Evolutionary conservation across 1,140 invertebrate species (phyloP), one percentile per base, ranked within the genome.

Genomic region (Saccostrea cuccullata): DNA sequence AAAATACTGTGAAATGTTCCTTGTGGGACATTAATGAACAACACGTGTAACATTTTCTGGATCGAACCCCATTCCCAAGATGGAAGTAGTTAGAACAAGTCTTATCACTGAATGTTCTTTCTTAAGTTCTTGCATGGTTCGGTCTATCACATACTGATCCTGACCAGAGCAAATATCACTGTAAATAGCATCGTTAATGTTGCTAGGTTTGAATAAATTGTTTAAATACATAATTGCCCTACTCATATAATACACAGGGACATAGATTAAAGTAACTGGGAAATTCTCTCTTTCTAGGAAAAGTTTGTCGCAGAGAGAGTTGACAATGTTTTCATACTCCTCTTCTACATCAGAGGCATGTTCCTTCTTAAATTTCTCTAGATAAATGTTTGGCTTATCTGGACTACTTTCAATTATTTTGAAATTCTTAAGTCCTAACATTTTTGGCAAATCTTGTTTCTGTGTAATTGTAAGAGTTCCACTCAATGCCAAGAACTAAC

Each of bases 1-100:
- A 30, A 87, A 58, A 82, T 87, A 87, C 55, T 83, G 86, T 87
- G 82, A 82, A 40, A 60, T 36, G 55, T 87, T 87, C 55, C 86
- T 87, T 60, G 86, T 56, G 17, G 77, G 82, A 36, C 70, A 82
- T 36, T 77, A 36, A 82, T 87, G 77, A 83, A 87, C 30, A 87
- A 87, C 55, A 26, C 20, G 36, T 55, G 47, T 83, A 8, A 87
- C 55, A 87, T 87, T 87, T 83, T 26, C 55, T 6, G 86, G 73
- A 82, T 87, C 55, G 82, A 83, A 87, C 30, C 77, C 86, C 86
- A 87, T 87, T 55, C 77, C 73, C 26, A 55, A 77, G 15, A 87
- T 87, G 1, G 86, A 87, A 20, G 23, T 87, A 12, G 77, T 83
- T 1, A 83, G 47, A 11, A 87, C 86, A 23, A 83, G 55, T 56